A percentile compares a stretch with the other conserved stretches of the same genome.
Evolutionary conservation across 30 jellyfish, hydroid and myxozoan genomes (phyloP).

Genomic region (Aurelia aurita complex sp. Pacific): DNA sequence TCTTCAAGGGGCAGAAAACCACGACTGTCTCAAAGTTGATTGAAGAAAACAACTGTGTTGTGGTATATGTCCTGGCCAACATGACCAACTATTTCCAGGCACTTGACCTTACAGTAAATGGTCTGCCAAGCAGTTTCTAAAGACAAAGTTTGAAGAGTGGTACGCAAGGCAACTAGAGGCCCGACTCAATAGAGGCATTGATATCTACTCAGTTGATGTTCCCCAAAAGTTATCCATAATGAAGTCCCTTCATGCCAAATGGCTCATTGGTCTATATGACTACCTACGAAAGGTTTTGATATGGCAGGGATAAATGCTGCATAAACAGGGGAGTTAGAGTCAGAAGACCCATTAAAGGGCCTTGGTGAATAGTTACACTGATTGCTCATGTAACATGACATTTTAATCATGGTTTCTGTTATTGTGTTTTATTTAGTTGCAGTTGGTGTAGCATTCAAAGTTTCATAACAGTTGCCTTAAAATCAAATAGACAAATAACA

Average conservation of each 20-base stretch:
- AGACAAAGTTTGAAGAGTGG: conserved; percentile 36
- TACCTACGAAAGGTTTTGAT: conserved; percentile 32
- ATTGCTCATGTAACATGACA: too few species aligned
- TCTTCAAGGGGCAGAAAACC: conserved; percentile 41
- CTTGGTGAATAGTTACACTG: background rate
- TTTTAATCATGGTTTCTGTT: too few species aligned
- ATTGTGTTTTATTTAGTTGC: too few species aligned
- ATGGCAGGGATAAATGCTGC: conserved; percentile 40
- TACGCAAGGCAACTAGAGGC: conserved; percentile 29
- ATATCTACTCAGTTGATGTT: too few species aligned
- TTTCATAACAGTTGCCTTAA: too few species aligned
- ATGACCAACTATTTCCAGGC: conserved; percentile 62
- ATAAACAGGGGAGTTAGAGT: conserved; percentile 13
- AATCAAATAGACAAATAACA: too few species aligned
- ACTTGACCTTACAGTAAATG: conserved; percentile 47
- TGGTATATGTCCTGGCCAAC: conserved; percentile 42
- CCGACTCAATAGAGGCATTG: background rate
- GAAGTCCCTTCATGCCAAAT: conserved; percentile 40
- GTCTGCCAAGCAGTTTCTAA: conserved; percentile 42
- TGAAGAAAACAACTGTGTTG: conserved; percentile 19
- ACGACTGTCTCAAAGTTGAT: conserved; percentile 30
- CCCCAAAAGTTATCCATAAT: too few species aligned
- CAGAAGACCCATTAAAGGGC: conserved; percentile 44
- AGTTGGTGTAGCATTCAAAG: too few species aligned
- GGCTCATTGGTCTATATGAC: conserved; percentile 66